Evolutionary conservation across 1,140 invertebrate genomes (phyloP), one percentile per base, ranked within the genome.

Genomic region (Caenorhabditis latens): DNA sequence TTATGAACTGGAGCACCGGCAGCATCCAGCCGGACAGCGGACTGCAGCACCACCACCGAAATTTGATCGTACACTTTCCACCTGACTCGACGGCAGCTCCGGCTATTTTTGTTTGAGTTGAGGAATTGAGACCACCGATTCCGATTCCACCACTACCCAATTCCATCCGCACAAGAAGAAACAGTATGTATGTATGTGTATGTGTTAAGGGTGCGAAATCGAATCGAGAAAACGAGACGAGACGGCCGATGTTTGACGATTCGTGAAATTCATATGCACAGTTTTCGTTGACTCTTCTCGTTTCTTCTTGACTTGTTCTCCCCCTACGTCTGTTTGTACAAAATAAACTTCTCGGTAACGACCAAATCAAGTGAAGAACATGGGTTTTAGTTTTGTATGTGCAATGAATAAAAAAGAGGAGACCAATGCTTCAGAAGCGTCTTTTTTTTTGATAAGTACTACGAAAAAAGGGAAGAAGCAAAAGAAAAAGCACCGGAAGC

Each of bases 331-430:
- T 79, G 71, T 79, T 79, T 79, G 71, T 50, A 79, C 46, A 79
- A 79, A 79, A 79, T 79, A 79, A 79, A 79, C 71, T 79, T 79
- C 71, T 79, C 71, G 71, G 71, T 79, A 79, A 79, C 71, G 71
- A 79, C 71, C 71, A 79, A 79, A 79, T 79, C 71, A 79, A 79
- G 71, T n/a, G 40, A 50, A 48, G 71, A 79, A 79, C 71, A 79
- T 53, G 65, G 40, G 46, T 50, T 79, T 79, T 79, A 24, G 43
- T 50, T 79, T 16, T 63, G 61, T 79, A 24, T 79, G 71, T 79
- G 71, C 40, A 71, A 71, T 48, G n/a, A 71, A 71, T 71, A 71
- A 71, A 79, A 50, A 42, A 24, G 53, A n/a, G 53, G 8, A 46
- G n/a, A 46, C 65, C 65, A 43, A 71, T 43, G 4, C 65, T 43